These are phyloP conservation scores for Melanaphis sacchari DNA, from an alignment of 1,140 invertebrate species.

Conservation along the genomic window DNA sequence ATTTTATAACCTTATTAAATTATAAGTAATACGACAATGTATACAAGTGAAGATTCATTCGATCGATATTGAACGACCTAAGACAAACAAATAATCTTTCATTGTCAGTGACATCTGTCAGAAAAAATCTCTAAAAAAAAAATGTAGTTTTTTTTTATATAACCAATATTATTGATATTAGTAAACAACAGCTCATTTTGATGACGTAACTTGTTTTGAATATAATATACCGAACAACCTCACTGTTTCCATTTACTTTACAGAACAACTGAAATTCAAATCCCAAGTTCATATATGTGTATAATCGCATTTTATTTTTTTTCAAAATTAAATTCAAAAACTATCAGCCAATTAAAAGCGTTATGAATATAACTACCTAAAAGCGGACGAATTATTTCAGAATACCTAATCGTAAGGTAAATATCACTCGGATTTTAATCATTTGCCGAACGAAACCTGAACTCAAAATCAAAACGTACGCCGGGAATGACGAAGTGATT, in stretches of 20 bases:
- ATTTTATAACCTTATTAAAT: background rate
- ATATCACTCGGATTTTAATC: background rate
- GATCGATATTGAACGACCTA: background rate
- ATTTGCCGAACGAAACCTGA: background rate
- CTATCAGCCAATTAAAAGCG: background rate
- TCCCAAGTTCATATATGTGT: background rate
- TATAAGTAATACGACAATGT: background rate
- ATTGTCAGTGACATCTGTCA: background rate
- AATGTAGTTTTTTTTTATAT: too few species aligned
- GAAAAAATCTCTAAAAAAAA: too few species aligned
- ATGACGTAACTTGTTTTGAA: background rate
- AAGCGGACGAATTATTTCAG: background rate
- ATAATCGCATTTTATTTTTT: background rate
- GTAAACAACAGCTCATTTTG: too few species aligned
- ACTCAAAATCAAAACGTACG: background rate
- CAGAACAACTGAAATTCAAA: background rate
- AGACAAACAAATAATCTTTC: background rate
- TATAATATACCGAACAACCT: background rate
- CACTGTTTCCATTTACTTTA: background rate
- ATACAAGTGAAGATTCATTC: background rate
- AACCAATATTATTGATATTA: too few species aligned
- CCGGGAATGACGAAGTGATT: background rate
- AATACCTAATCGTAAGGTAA: background rate
- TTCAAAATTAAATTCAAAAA: background rate
- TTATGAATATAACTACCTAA: background rate